Evolutionary conservation across 2,797 vertebrate species (phyloP).

Genomic region (Allobates femoralis): DNA sequence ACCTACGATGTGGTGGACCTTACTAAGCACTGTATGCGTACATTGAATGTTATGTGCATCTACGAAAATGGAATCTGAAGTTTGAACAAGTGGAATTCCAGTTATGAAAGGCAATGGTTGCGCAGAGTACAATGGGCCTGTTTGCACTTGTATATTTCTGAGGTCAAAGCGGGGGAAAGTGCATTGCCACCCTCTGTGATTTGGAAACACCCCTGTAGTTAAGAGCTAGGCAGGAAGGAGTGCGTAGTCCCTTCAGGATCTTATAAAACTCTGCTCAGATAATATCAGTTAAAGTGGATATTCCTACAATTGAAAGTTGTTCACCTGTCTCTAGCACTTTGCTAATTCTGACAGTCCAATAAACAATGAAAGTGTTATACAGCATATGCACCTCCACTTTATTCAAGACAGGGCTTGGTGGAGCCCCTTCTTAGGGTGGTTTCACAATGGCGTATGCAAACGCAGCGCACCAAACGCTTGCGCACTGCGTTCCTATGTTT

Average conservation of each 20-base stretch:
- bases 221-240: background rate
- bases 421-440: too few species aligned
- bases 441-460: too few species aligned
- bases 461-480: too few species aligned
- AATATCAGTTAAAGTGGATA: background rate
- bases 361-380: too few species aligned
- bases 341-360: background rate
- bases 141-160: background rate
- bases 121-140: conserved; percentile 15
- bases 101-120: background rate
- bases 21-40: background rate
- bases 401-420: too few species aligned
- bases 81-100: background rate
- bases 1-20: background rate
- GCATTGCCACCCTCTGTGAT: background rate
- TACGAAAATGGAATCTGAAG: background rate
- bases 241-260: background rate
- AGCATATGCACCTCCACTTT: too few species aligned
- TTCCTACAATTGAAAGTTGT: too few species aligned
- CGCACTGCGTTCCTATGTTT: too few species aligned
- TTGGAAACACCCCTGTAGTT: background rate
- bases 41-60: too few species aligned
- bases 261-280: background rate
- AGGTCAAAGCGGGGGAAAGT: background rate
- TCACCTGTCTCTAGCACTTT: too few species aligned